Evolutionary conservation across 1,140 invertebrate genomes (phyloP), one percentile per base, ranked within the genome.

Genomic region (Dicyema japonicum): DNA sequence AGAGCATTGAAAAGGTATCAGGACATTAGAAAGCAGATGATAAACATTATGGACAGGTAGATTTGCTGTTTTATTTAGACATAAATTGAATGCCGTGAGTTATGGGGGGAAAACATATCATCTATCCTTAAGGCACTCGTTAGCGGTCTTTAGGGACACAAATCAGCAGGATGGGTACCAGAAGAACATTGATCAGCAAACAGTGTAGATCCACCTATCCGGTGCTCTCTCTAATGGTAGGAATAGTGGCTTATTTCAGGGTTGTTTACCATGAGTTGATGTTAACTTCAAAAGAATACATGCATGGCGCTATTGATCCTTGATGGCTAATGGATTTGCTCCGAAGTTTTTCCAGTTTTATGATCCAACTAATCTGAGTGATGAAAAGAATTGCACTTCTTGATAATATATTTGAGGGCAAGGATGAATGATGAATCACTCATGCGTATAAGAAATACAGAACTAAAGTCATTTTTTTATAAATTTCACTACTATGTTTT

Each of bases 321-420:
- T n/a, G n/a, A n/a, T n/a, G n/a, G n/a, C n/a, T n/a, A n/a, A n/a
- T n/a, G 2, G 97, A 47, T 94, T 85, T 52, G 85, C 88, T 0
- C 78, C 82, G 0, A 78, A 80, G 2, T 97, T 94, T 56, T 97
- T 90, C 55, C 80, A 76, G 48, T 85, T 90, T 49, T 78, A 72
- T 9, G 85, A 94, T 49, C 78, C 80, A 4, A 92, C 85, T 0
- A 92, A 88, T 50, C 58, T 97, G 1, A 88, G 76, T 42, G 90
- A 90, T 46, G 85, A 90, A 44, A 97, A 97, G 61, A 80, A 59
- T 97, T 16, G 85, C 97, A 45, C 85, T 85, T 0, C 51, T 97
- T 0, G 82, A 82, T 47, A 97, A 94, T 47, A 94, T 94, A 57
- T 94, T 92, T 43, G 82, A 94, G 50, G 85, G 94, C 50, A 72